phyloP scores from a whole-genome alignment of 1,140 invertebrate genomes.

The Leptinotarsa undecemlineata region DNA sequence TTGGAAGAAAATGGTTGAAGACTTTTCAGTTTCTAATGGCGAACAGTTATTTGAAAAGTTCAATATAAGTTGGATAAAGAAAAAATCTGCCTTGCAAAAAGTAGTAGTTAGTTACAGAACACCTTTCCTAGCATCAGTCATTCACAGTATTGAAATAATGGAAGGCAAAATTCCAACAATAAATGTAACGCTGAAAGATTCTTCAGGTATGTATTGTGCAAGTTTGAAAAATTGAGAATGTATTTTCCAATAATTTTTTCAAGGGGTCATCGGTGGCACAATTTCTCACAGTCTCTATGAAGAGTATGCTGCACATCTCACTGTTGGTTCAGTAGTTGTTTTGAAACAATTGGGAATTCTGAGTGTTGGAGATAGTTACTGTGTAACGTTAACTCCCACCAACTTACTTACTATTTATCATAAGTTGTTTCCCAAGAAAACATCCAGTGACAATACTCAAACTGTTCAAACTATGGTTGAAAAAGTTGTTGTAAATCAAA shows the following conservation, averaged over 20 bases:
- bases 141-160: slow-evolving; percentile 32
- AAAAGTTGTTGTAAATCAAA: slow-evolving; percentile 29
- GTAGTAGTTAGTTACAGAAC: slow-evolving; percentile 33
- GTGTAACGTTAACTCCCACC: slow-evolving; percentile 36
- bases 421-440: neutral
- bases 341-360: slow-evolving; percentile 36
- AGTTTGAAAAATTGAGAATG: neutral
- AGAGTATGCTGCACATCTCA: slow-evolving; percentile 25
- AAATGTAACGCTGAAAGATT: slow-evolving; percentile 38
- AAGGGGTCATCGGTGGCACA: slow-evolving; percentile 37
- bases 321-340: slow-evolving; percentile 35
- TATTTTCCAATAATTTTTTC: slow-evolving; percentile 24
- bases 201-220: slow-evolving; percentile 30
- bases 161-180: slow-evolving; percentile 34
- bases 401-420: slow-evolving; percentile 37
- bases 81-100: slow-evolving; percentile 23
- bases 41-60: slow-evolving; percentile 36
- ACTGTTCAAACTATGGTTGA: neutral
- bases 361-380: slow-evolving; percentile 32
- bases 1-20: slow-evolving; percentile 36
- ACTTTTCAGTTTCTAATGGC: slow-evolving; percentile 23
- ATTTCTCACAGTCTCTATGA: slow-evolving; percentile 36
- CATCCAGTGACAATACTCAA: slow-evolving; percentile 1
- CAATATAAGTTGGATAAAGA: slow-evolving; percentile 44
- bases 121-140: slow-evolving; percentile 38